Percentiles rank a stretch among this genome's conserved stretches.
phyloP scores from a whole-genome alignment of 2,113 vertebrate species.

The Bagarius yarrelli region DNA sequence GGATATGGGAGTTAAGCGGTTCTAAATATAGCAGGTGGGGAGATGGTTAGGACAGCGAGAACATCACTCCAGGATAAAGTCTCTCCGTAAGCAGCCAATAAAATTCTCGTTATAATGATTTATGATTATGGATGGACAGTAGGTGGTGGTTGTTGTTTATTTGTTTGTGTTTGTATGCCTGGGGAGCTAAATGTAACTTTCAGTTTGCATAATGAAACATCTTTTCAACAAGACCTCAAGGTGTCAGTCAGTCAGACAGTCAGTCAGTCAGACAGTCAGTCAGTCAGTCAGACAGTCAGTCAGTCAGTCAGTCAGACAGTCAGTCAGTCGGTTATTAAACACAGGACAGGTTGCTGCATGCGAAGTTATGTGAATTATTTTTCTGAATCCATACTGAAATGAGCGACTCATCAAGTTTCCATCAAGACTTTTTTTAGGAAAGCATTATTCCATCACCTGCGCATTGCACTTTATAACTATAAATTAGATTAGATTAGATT shows the following conservation, averaged over 20 bases:
- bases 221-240: constrained; percentile 14
- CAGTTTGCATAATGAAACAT: background rate
- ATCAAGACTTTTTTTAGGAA: background rate
- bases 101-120: constrained; percentile 15
- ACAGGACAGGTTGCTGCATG: constrained; percentile 31
- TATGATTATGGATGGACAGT: background rate
- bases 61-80: background rate
- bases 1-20: background rate
- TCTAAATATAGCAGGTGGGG: constrained; percentile 14
- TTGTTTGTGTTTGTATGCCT: background rate
- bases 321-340: background rate
- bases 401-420: background rate
- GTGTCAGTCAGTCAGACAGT: background rate
- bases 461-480: too few relatives aligned
- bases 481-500: too few relatives aligned
- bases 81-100: background rate
- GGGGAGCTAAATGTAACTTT: background rate
- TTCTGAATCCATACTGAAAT: background rate
- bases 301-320: too few relatives aligned
- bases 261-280: too few relatives aligned
- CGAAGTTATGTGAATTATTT: constrained; percentile 38
- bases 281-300: too few relatives aligned
- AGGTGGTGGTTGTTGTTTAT: background rate
- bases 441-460: background rate
- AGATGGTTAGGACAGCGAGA: background rate